Percentiles rank a stretch among this genome's conserved stretches.
Conservation (phyloP, 1,140 invertebrate species). For the Drosophila nasuta region DNA sequence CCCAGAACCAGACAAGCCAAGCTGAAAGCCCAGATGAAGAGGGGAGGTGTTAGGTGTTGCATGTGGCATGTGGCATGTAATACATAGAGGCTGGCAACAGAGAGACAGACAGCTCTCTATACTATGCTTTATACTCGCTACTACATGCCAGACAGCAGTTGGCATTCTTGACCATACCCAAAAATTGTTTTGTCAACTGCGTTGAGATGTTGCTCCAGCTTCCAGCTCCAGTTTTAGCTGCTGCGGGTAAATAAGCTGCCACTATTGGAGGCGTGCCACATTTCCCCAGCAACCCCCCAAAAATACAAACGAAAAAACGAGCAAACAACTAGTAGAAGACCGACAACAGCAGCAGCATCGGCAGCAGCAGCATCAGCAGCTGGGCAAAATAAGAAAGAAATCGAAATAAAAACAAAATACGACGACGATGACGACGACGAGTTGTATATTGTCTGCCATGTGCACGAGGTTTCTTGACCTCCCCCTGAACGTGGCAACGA, state of each 20-base stretch:
- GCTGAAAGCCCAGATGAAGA: not conserved
- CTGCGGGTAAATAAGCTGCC: constrained; percentile 64
- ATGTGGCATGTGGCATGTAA: constrained; percentile 47
- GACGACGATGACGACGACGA: not conserved
- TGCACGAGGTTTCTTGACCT: constrained; percentile 77
- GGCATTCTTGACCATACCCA: constrained; percentile 82
- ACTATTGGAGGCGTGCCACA: constrained; percentile 45
- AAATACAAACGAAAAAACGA: constrained; percentile 3
- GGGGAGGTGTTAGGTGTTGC: not conserved
- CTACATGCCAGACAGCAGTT: constrained; percentile 55
- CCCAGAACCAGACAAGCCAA: constrained; percentile 1
- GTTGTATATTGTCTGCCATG: constrained; percentile 34
- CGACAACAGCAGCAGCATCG: constrained; percentile 32
- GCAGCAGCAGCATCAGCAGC: not conserved
- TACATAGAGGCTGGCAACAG: constrained; percentile 23
- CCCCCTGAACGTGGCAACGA: constrained; percentile 44
- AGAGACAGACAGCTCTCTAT: constrained; percentile 26
- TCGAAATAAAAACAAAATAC: constrained; percentile 33
- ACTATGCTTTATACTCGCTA: constrained; percentile 25
- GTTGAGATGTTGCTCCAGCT: constrained; percentile 6
- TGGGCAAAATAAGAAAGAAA: constrained; percentile 15
- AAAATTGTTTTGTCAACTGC: constrained; percentile 55
- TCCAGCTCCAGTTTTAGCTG: not conserved
- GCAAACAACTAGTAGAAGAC: constrained; percentile 15
- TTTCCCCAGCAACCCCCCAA: constrained; percentile 46